Evolutionary conservation across 1,140 invertebrate species (phyloP).

Genomic region (Hetaerina americana): DNA sequence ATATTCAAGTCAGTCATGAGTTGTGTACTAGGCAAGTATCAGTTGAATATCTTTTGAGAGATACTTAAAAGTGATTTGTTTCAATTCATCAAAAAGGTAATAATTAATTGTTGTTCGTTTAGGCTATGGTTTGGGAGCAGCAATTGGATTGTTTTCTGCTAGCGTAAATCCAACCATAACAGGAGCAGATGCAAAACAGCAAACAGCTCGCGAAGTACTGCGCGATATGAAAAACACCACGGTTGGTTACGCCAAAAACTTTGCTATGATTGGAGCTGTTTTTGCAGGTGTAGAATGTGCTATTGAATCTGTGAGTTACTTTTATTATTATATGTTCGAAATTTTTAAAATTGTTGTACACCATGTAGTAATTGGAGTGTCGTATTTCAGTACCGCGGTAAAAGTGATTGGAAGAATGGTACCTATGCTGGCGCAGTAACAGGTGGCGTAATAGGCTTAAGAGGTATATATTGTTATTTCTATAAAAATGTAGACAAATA

Average conservation of each 20-base stretch:
- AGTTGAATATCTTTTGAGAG: neutral
- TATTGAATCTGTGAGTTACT: conserved; percentile 64
- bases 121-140: conserved; percentile 89
- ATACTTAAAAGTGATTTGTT: conserved; percentile 12
- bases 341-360: neutral
- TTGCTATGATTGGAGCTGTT: conserved; percentile 84
- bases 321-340: conserved; percentile 4
- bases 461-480: conserved; percentile 45
- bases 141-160: conserved; percentile 88
- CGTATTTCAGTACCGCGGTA: conserved; percentile 64
- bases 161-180: conserved; percentile 76
- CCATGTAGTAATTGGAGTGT: neutral
- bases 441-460: conserved; percentile 85
- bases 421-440: conserved; percentile 87
- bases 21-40: conserved; percentile 65
- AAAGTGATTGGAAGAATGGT: conserved; percentile 92
- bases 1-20: conserved; percentile 80
- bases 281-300: conserved; percentile 88
- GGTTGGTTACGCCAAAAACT: conserved; percentile 91
- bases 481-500: no score
- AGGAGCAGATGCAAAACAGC: conserved; percentile 58
- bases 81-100: neutral
- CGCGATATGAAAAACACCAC: conserved; percentile 86
- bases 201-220: conserved; percentile 70
- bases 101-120: conserved; percentile 20